Conservation (phyloP, 1,140 invertebrate genomes). For the silkworm (Bombyx mori) region DNA sequence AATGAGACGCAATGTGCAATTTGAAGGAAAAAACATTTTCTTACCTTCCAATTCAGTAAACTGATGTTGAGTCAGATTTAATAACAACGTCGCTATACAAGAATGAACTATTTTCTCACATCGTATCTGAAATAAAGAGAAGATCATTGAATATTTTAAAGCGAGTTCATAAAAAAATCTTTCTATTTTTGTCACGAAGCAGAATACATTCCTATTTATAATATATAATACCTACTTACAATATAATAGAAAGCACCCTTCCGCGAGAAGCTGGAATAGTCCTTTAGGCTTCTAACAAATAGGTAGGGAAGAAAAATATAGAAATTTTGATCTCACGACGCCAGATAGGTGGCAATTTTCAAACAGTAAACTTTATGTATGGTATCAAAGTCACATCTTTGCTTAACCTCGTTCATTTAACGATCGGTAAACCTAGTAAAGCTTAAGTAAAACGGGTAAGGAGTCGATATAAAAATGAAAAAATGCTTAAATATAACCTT, state of each 20-base stretch:
- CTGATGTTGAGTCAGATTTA: conserved; percentile 85
- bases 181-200: too few relatives aligned
- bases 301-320: too few relatives aligned
- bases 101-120: conserved; percentile 77
- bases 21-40: neutral
- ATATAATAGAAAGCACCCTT: too few relatives aligned
- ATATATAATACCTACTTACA: too few relatives aligned
- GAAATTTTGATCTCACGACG: neutral
- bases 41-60: conserved; percentile 89
- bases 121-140: conserved; percentile 67
- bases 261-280: too few relatives aligned
- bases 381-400: neutral
- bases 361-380: neutral
- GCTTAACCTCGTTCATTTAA: too few relatives aligned
- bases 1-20: too few relatives aligned
- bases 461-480: neutral
- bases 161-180: too few relatives aligned
- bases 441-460: too few relatives aligned
- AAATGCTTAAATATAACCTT: conserved; percentile 52
- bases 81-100: conserved; percentile 83
- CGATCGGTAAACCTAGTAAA: too few relatives aligned
- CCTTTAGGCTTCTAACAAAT: too few relatives aligned
- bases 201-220: too few relatives aligned
- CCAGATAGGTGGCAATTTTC: neutral
- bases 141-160: neutral